Evolutionary conservation across 2,888 invertebrate genomes (phyloP).

Genomic region (Drosophila nr. fundita): DNA sequence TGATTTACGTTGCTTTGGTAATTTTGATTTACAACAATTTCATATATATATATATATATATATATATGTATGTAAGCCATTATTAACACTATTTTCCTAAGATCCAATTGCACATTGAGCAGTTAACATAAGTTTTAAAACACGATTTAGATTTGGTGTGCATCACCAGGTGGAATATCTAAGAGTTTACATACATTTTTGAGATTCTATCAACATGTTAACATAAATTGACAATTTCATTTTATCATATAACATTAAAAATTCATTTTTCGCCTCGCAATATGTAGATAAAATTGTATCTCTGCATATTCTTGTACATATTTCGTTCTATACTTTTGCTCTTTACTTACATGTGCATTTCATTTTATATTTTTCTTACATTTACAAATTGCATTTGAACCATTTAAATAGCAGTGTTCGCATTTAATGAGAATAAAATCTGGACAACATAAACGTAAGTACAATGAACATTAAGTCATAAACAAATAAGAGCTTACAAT

Average conservation of each 20-base stretch:
- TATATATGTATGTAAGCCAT: conserved; percentile 32
- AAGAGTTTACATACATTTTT: conserved; percentile 45
- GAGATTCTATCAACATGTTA: conserved; percentile 21
- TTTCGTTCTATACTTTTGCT: conserved; percentile 1
- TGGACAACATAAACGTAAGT: conserved; percentile 53
- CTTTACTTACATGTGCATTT: conserved; percentile 9
- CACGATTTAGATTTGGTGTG: conserved; percentile 32
- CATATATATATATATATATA: conserved; percentile 13
- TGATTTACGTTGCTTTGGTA: conserved; percentile 67
- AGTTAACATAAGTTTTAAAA: conserved; percentile 49
- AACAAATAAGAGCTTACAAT: conserved; percentile 31
- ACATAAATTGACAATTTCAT: conserved; percentile 35
- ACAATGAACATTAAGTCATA: conserved; percentile 52
- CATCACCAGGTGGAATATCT: conserved; percentile 45
- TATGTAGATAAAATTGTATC: not conserved
- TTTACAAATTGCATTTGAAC: conserved; percentile 25
- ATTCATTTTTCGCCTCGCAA: conserved; percentile 12
- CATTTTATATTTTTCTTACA: conserved; percentile 12
- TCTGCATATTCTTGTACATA: conserved; percentile 7
- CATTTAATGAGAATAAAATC: conserved; percentile 12
- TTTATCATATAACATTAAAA: conserved; percentile 28
- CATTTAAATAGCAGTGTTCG: conserved; percentile 28
- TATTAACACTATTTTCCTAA: conserved; percentile 48
- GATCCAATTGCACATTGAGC: conserved; percentile 36
- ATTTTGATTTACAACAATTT: conserved; percentile 74